Percentiles rank a stretch among this genome's conserved stretches.
These are phyloP conservation scores for Propithecus deckenii DNA, from an alignment of 2,797 vertebrate species.

Conservation along the genomic window DNA sequence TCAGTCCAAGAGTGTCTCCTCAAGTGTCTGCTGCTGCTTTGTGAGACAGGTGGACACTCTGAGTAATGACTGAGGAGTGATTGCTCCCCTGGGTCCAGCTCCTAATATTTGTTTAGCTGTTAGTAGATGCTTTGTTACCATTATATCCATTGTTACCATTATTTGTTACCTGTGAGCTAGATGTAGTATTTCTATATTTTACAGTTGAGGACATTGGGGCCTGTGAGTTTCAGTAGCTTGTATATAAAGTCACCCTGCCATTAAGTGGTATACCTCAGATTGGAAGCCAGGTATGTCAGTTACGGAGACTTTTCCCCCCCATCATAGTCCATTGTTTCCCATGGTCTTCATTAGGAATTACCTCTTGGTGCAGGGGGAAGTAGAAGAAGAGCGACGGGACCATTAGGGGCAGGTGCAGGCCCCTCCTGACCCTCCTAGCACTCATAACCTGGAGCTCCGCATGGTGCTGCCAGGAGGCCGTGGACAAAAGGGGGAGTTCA, in stretches of 20 bases:
- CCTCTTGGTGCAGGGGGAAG: background rate
- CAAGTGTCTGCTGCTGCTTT: no score
- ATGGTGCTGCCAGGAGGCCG: background rate
- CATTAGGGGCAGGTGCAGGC: no score
- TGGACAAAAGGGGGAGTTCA: fast-evolving
- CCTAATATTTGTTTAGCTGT: background rate
- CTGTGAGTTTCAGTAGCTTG: background rate
- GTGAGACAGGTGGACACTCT: background rate
- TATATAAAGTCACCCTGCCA: background rate
- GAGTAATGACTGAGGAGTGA: fast-evolving
- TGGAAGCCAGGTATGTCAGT: background rate
- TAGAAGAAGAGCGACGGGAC: background rate
- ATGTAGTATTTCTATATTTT: background rate
- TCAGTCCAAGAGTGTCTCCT: fast-evolving
- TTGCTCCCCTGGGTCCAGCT: background rate
- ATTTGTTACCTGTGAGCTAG: background rate
- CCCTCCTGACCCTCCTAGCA: no score
- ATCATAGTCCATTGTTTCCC: background rate
- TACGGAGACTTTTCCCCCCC: background rate
- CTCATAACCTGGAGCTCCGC: background rate
- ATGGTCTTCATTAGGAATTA: background rate
- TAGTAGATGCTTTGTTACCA: background rate
- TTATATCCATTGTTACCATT: background rate
- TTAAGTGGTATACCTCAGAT: background rate
- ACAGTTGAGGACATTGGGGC: background rate